Conservation (phyloP, 2,113 vertebrate species). For the Egretta garzetta region DNA sequence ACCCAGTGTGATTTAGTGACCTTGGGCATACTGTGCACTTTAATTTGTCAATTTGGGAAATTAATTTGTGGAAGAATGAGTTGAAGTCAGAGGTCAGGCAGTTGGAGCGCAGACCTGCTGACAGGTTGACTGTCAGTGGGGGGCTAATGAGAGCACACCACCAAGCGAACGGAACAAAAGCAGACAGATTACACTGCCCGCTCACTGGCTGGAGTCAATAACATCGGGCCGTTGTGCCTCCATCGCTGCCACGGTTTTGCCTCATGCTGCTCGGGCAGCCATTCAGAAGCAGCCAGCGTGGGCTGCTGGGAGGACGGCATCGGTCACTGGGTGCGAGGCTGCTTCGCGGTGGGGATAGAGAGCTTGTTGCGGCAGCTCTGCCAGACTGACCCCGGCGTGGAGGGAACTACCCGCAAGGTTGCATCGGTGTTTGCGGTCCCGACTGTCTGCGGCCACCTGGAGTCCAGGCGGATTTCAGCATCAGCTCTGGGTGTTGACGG, state of each 20-base stretch:
- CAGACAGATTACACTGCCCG: slow-evolving; percentile 77
- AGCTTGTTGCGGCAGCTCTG: background rate
- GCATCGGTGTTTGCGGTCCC: background rate
- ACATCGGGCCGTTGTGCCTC: slow-evolving; percentile 59
- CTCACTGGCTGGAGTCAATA: slow-evolving; percentile 77
- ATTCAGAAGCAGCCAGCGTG: slow-evolving; percentile 16
- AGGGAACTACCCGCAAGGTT: rapidly evolving
- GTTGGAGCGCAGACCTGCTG: slow-evolving; percentile 79
- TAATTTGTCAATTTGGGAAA: slow-evolving; percentile 82
- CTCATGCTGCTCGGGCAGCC: slow-evolving; percentile 60
- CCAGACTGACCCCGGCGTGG: rapidly evolving
- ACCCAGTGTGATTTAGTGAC: slow-evolving; percentile 76
- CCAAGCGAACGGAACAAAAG: slow-evolving; percentile 78
- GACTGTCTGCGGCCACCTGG: background rate
- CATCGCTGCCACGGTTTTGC: slow-evolving; percentile 38
- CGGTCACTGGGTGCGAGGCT: background rate
- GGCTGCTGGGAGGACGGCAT: background rate
- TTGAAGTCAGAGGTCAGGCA: slow-evolving; percentile 80
- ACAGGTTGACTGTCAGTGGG: slow-evolving; percentile 76
- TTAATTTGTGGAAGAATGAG: slow-evolving; percentile 85
- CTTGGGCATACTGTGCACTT: slow-evolving; percentile 72
- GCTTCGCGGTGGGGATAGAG: background rate
- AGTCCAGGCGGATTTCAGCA: background rate
- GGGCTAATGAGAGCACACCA: slow-evolving; percentile 83
- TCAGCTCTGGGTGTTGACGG: background rate